Evolutionary conservation across 2,113 vertebrate species (phyloP), one percentile per base, ranked within the genome.

Genomic region (Cathartes aura): DNA sequence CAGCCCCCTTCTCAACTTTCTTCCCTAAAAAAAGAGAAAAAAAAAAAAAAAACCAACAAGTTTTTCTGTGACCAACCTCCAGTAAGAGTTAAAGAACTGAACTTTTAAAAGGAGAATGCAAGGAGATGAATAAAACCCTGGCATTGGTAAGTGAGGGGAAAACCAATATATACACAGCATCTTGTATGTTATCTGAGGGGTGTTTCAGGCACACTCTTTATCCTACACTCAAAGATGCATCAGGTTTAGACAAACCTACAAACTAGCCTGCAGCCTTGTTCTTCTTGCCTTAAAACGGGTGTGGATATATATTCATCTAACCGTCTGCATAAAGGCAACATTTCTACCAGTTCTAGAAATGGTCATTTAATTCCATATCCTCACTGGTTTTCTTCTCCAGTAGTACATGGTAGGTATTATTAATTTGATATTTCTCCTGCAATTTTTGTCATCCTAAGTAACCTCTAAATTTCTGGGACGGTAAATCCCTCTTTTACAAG

Each of bases 81-180:
- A 40, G 20, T 14, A 63, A 9, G 27, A 67, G 8, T 23, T 67
- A 47, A 56, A 40, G 15, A 84, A 27, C 8, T 16, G 26, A 56
- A 52, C 12, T 48, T 45, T 42, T 43, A 15, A 60, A 91, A 82
- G 34, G 8, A 40, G 7, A 70, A 20, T 1, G 1, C 5, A 29
- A 27, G 8, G 24, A 80, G 18, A 32, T 5, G 34, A n/a, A 58
- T 30, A 79, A 74, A 75, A 30, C 11, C 6, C 8, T 36, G 18
- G 6, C 34, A 58, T 43, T 62, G 12, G 9, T 78, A 18, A n/a
- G 21, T 23, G 23, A 53, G 47, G 5, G 27, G 23, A 36, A 76
- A 64, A 12, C 3, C 1, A 1, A 38, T 18, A 15, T 23, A 38
- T 8, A 5, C 19, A 9, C 6, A 7, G 4, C 9, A 16, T n/a